Conservation (phyloP, 2,797 vertebrate genomes). For the Falco biarmicus region DNA sequence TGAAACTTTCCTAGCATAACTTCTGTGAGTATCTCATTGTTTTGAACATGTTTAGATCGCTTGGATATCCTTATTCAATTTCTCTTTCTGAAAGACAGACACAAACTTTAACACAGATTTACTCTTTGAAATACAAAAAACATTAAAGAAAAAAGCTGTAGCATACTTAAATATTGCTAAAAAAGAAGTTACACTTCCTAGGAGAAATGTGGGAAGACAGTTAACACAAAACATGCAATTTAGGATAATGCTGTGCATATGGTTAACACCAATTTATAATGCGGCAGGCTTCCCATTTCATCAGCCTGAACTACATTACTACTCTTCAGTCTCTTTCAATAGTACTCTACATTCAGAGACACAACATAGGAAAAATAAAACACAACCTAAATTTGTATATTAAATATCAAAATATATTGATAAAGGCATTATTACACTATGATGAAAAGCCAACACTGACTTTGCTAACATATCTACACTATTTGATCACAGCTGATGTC, state of each 20-base stretch:
- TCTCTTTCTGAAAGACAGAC: not conserved
- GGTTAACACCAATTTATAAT: not conserved
- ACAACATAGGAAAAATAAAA: not conserved
- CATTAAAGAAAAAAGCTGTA: not conserved
- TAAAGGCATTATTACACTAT: not conserved
- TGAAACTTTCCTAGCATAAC: not conserved
- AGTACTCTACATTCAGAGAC: not conserved
- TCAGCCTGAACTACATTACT: not conserved
- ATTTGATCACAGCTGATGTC: slow-evolving; percentile 32
- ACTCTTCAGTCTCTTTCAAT: not conserved
- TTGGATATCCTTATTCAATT: not conserved
- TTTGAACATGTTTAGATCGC: not conserved
- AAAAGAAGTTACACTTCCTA: not conserved
- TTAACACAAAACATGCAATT: not conserved
- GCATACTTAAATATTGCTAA: not conserved
- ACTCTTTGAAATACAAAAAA: not conserved
- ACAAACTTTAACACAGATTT: not conserved
- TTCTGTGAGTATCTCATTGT: not conserved
- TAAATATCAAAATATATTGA: not conserved
- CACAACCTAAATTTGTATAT: not conserved
- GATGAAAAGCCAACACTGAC: slow-evolving; percentile 9
- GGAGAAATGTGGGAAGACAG: not conserved
- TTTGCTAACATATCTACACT: slow-evolving; percentile 40
- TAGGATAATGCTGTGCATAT: not conserved
- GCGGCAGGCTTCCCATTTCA: not conserved